Percentiles rank a stretch among this genome's conserved stretches.
Conservation (phyloP, 1,140 invertebrate genomes). For the Tetramorium parvispinum region DNA sequence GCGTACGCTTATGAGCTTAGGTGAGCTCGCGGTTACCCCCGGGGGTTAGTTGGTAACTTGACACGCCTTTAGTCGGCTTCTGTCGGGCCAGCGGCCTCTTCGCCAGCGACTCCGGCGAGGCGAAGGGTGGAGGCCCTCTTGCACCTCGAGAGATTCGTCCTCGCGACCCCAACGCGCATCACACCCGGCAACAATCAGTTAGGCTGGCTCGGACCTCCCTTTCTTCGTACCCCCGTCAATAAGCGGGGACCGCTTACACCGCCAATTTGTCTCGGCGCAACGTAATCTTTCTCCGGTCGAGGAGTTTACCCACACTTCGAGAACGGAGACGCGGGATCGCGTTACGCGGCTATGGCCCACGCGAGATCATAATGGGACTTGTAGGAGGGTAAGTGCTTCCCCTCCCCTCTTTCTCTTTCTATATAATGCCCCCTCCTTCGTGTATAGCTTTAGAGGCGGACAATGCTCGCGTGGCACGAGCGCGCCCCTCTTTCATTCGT, state of each 20-base stretch:
- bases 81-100: slow-evolving; percentile 85
- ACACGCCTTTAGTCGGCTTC: slow-evolving; percentile 84
- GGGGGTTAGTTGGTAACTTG: slow-evolving; percentile 82
- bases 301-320: slow-evolving; percentile 17
- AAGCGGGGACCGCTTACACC: slow-evolving; percentile 61
- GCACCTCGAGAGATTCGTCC: slow-evolving; percentile 71
- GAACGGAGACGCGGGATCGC: slow-evolving; percentile 56
- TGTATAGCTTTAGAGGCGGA: slow-evolving; percentile 44
- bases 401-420: background rate
- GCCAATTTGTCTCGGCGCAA: slow-evolving; percentile 70
- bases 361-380: slow-evolving; percentile 62
- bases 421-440: slow-evolving; percentile 34
- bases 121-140: slow-evolving; percentile 79
- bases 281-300: slow-evolving; percentile 39
- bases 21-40: slow-evolving; percentile 81
- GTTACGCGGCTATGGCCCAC: slow-evolving; percentile 55
- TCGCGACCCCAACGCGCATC: slow-evolving; percentile 30
- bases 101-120: slow-evolving; percentile 47
- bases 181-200: slow-evolving; percentile 59
- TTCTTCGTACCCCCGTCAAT: slow-evolving; percentile 37
- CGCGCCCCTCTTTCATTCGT: slow-evolving; percentile 47
- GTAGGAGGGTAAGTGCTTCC: slow-evolving; percentile 55
- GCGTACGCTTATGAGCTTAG: slow-evolving; percentile 76
- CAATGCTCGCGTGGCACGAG: slow-evolving; percentile 66
- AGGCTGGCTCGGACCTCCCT: slow-evolving; percentile 34